Conservation (phyloP, 2,113 vertebrate genomes). For the Narcine bancroftii region DNA sequence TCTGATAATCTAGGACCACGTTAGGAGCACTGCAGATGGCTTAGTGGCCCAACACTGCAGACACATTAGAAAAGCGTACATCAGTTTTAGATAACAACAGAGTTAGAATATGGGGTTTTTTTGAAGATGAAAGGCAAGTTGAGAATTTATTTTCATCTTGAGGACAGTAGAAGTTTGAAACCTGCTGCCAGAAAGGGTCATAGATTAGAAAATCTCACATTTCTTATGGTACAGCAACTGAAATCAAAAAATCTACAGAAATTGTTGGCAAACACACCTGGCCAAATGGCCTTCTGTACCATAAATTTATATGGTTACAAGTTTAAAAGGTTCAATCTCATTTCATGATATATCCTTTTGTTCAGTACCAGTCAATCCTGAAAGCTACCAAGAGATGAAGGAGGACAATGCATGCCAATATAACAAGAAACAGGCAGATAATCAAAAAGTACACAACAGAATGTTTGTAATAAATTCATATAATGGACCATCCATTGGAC, state of each 20-base stretch:
- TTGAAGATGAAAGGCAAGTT: no score
- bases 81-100: no score
- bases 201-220: no score
- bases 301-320: neutral
- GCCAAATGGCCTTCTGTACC: neutral
- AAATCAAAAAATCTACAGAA: no score
- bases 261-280: no score
- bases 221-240: no score
- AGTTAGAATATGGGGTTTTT: no score
- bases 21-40: neutral
- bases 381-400: neutral
- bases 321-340: neutral
- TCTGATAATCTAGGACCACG: neutral
- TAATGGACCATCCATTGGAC: neutral
- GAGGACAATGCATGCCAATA: neutral
- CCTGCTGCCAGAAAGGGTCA: no score
- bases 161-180: no score
- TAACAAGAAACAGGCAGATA: no score
- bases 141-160: no score
- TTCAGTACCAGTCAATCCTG: neutral
- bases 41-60: neutral
- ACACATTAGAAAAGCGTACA: no score
- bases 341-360: neutral
- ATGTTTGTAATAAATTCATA: neutral
- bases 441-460: neutral